Percentiles rank a stretch among this genome's conserved stretches.
phyloP scores from a whole-genome alignment of 2,797 vertebrate genomes.

The Amblyraja radiata region DNA sequence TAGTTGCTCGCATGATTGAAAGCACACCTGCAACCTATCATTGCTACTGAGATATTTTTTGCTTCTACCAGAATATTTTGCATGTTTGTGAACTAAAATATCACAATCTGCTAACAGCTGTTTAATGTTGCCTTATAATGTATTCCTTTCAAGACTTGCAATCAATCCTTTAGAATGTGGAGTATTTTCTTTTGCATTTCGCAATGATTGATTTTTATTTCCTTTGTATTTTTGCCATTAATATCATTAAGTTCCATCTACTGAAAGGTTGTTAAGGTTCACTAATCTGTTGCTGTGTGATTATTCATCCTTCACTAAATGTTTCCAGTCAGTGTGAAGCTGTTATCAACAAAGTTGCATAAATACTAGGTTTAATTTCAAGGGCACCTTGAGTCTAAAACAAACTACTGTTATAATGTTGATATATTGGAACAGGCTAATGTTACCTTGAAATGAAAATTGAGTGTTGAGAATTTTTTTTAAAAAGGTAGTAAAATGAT shows the following conservation, averaged over 20 bases:
- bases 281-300: background rate
- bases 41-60: background rate
- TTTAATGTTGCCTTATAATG: background rate
- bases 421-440: background rate
- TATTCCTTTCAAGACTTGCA: slow-evolving; percentile 12
- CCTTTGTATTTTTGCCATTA: background rate
- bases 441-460: background rate
- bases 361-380: background rate
- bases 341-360: background rate
- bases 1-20: slow-evolving; percentile 13
- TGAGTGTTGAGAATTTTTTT: background rate
- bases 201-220: slow-evolving; percentile 7
- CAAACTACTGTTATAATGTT: background rate
- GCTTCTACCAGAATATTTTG: background rate
- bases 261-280: background rate
- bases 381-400: background rate
- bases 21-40: slow-evolving; percentile 12
- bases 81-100: slow-evolving; percentile 5
- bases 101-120: background rate
- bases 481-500: background rate
- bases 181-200: background rate
- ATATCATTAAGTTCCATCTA: background rate
- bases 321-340: background rate
- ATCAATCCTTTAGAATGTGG: background rate
- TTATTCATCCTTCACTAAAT: background rate